Percentiles rank a stretch among this genome's conserved stretches.
Conservation (phyloP, 2,888 invertebrate genomes). For the Mimas tiliae region DNA sequence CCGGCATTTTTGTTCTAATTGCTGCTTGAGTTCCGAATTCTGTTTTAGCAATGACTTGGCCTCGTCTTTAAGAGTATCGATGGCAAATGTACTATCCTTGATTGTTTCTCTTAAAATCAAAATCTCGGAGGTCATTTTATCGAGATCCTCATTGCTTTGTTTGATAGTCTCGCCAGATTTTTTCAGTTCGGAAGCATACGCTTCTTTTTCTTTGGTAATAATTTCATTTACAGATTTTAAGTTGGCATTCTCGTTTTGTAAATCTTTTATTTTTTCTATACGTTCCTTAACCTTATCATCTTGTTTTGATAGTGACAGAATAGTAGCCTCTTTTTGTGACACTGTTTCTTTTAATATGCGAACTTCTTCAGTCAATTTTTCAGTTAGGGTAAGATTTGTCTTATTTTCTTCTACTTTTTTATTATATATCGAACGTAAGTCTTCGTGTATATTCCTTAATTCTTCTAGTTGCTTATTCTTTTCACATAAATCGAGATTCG, state of each 20-base stretch:
- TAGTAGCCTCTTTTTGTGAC: conserved; percentile 48
- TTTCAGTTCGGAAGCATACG: conserved; percentile 59
- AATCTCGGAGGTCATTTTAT: conserved; percentile 66
- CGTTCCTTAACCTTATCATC: conserved; percentile 48
- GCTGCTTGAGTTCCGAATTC: conserved; percentile 57
- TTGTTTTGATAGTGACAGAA: conserved; percentile 47
- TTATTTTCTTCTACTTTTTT: conserved; percentile 56
- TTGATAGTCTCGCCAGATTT: conserved; percentile 62
- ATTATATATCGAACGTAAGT: conserved; percentile 53
- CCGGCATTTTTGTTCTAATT: conserved; percentile 65
- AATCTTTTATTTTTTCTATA: conserved; percentile 43
- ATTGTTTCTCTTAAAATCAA: conserved; percentile 62
- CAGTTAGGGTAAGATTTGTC: conserved; percentile 45
- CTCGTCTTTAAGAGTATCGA: conserved; percentile 65
- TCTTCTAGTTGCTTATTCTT: conserved; percentile 49
- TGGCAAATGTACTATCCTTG: conserved; percentile 57
- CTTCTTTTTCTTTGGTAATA: conserved; percentile 62
- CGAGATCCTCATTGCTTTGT: conserved; percentile 62
- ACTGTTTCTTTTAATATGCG: conserved; percentile 50
- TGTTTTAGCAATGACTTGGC: conserved; percentile 58
- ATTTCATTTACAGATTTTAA: conserved; percentile 60
- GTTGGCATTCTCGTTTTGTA: conserved; percentile 52
- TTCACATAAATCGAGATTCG: conserved; percentile 44
- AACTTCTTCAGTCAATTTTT: conserved; percentile 56
- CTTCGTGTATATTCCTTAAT: conserved; percentile 46